Conservation (phyloP, 1,140 invertebrate genomes). For the Coptotermes formosanus region DNA sequence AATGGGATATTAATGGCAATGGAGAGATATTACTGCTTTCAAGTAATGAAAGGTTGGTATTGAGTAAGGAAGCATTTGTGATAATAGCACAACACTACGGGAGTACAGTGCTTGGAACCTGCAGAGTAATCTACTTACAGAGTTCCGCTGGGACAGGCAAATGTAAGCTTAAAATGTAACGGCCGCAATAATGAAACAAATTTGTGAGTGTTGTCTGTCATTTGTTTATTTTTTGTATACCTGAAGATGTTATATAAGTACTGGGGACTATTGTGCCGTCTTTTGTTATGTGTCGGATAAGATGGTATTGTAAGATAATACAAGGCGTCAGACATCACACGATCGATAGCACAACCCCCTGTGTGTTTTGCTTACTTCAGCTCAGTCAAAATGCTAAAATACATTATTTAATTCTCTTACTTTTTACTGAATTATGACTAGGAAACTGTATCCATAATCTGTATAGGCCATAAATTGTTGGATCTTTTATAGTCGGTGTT, state of each 20-base stretch:
- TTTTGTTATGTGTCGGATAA: neutral
- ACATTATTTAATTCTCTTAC: neutral
- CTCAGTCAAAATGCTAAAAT: neutral
- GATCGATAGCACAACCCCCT: neutral
- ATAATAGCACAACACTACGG: neutral
- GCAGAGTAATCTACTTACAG: neutral
- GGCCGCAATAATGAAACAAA: neutral
- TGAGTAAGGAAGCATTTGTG: neutral
- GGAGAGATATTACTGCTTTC: constrained; percentile 1
- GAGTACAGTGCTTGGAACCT: neutral
- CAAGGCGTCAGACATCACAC: neutral
- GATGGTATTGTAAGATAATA: constrained; percentile 1
- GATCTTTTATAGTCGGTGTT: too few relatives aligned
- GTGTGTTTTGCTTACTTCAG: neutral
- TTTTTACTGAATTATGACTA: neutral
- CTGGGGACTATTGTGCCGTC: neutral
- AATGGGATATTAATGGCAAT: neutral
- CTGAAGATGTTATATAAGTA: neutral
- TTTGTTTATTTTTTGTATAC: neutral
- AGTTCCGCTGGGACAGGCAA: neutral
- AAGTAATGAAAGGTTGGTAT: neutral
- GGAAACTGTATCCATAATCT: neutral
- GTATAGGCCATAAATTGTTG: neutral
- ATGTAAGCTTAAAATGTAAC: neutral
- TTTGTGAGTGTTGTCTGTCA: neutral